Base-by-base conservation (phyloP, 1,140 invertebrate species). In the Orchestia grillus region DNA sequence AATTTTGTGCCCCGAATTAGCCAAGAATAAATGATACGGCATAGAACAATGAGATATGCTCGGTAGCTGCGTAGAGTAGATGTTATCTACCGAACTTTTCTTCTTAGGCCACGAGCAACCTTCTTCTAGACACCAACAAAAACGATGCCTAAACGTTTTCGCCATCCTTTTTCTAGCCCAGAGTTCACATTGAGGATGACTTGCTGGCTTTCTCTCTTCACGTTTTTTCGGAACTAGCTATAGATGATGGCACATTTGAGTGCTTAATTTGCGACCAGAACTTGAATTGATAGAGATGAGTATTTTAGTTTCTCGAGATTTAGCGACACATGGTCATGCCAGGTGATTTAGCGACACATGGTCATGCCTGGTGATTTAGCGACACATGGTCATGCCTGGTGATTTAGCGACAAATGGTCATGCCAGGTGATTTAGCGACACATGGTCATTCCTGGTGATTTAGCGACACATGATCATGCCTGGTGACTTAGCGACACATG, bases 31-130 rank as follows among this genome's bases (percentile, higher is more conserved):
- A 90, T 44, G 88, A 90, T 44, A 44, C 4, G 88, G 88, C 41
- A 90, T 41, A 90, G 43, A 41, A 90, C 11, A 11, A 90, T 90
- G 88, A 90, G 42, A 90, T 90, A 90, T 90, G 41, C 43, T 15
- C 88, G 88, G 88, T 90, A 90, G 88, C 88, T 42, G 43, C 41
- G 88, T 90, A 90, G 88, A 90, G 88, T 90, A 90, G 88, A 90
- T 90, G 43, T 4, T 90, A 90, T 90, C 88, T 90, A 90, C 41
- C 88, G 4, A 90, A 8, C 42, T 90, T 90, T 90, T 53, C 47
- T 90, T 42, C 41, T 36, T 28, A 42, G 88, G 15, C 4, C 42
- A 8, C n/a, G 42, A 4, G 42, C 42, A 41, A 90, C 43, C 88
- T 90, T 41, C 11, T 43, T 41, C 42, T 87, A 8, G 19, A 4